Conservation (phyloP, 2,888 invertebrate genomes). For the Agrotis puta region DNA sequence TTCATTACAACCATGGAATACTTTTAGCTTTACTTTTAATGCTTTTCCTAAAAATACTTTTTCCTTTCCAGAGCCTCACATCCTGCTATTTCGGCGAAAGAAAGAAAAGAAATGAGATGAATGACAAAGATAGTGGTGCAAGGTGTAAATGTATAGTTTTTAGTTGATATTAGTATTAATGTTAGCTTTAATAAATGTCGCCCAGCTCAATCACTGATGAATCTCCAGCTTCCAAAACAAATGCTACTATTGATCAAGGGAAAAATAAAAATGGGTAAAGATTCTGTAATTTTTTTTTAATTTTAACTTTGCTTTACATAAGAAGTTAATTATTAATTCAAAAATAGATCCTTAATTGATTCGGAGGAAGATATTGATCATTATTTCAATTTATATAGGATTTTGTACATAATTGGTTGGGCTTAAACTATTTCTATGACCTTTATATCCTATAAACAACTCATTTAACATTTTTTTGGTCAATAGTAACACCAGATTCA, state of each 20-base stretch:
- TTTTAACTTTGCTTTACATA: no score
- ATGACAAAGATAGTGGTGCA: constrained; percentile 31
- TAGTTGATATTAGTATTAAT: constrained; percentile 72
- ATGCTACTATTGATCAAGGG: constrained; percentile 24
- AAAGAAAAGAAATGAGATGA: constrained; percentile 84
- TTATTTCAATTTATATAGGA: constrained; percentile 1
- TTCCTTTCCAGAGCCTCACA: constrained; percentile 94
- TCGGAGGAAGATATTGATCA: background rate
- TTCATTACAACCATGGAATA: background rate
- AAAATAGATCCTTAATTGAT: background rate
- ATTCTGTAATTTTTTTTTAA: background rate
- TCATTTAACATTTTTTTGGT: constrained; percentile 25
- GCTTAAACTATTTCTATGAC: background rate
- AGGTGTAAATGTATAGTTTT: constrained; percentile 78
- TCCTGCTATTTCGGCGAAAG: constrained; percentile 95
- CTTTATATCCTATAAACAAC: background rate
- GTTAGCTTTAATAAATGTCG: constrained; percentile 71
- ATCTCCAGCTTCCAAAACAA: constrained; percentile 46
- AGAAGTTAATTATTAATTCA: background rate
- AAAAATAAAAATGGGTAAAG: constrained; percentile 15
- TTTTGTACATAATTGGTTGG: constrained; percentile 3
- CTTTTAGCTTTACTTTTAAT: background rate
- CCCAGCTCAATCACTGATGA: constrained; percentile 72
- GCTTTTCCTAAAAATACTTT: background rate
- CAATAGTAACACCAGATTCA: constrained; percentile 24